Evolutionary conservation across 2,113 vertebrate species (phyloP).

Genomic region (Burhinus oedicnemus): DNA sequence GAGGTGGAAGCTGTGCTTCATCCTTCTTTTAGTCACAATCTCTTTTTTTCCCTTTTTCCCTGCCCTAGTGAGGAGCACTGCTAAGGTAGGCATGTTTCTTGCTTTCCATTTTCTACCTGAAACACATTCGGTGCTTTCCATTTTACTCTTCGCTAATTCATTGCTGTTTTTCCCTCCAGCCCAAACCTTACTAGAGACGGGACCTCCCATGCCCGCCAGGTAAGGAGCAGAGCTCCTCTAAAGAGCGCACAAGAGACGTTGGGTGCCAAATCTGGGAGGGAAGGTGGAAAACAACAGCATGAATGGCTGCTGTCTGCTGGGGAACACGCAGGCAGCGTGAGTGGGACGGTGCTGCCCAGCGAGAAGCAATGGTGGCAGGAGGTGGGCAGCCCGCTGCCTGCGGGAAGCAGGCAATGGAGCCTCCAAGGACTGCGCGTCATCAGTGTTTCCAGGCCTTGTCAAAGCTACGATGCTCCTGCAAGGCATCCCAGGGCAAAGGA

Average conservation of each 20-base stretch:
- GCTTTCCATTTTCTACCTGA: neutral
- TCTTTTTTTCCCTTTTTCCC: neutral
- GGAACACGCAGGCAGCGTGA: neutral
- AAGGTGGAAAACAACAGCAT: no score
- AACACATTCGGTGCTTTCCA: neutral
- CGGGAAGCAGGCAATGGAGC: no score
- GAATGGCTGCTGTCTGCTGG: neutral
- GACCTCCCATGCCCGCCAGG: neutral
- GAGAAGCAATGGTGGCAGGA: neutral
- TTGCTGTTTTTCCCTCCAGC: neutral
- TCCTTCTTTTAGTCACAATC: neutral
- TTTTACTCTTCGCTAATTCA: neutral
- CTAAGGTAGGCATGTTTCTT: neutral
- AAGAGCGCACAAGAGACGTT: neutral
- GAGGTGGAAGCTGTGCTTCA: neutral
- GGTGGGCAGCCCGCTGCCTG: neutral
- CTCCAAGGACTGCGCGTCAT: no score
- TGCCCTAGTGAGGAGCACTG: neutral
- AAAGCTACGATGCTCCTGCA: neutral
- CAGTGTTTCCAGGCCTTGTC: no score
- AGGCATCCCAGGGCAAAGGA: neutral
- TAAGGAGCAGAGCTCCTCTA: neutral
- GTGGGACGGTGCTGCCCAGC: neutral
- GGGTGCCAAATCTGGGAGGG: neutral
- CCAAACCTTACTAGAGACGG: neutral